Base-by-base conservation (phyloP, 2,113 vertebrate genomes). In the Mormyrus iriodes region DNA sequence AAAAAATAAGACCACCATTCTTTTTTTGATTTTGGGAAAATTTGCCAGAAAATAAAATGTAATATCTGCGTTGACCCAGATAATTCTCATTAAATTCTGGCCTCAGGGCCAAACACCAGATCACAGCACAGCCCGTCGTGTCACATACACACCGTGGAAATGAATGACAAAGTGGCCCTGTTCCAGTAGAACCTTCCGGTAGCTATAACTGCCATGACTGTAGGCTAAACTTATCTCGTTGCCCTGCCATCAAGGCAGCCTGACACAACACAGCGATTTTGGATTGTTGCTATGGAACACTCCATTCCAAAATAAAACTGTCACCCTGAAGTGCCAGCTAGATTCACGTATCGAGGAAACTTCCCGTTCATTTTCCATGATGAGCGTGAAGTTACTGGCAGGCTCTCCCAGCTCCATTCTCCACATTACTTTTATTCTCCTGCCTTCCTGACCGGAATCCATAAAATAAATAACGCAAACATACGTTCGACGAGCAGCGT, bases 141-240 rank as follows among this genome's bases (percentile, higher is more conserved):
- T 48, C 42, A 82, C 19, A 35, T 3, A 46, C 21, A 5, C 73
- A 13, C 31, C 24, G 27, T 86, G 46, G 49, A 35, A 39, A 53
- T 35, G 6, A 49, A 10, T 5, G 27, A 52, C 27, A 31, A 19
- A 86, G 27, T 10, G 51, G 15, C 24, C 42, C 85, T 19, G 51
- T 55, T 86, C 2, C 6, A 31, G 85, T 53, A 19, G 2, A 53
- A 21, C n/a, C 51, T 53, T 86, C 85, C 51, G n/a, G n/a, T n/a
- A 48, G 85, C 85, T 86, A 55, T 39, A 55, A 53, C n/a, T 27
- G 27, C 51, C 85, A 15, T 53, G 49, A 51, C 12, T 39, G 27
- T 4, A 86, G 85, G 85, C 51, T 86, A 53, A 86, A 86, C 85
- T 53, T 86, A 53, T 52, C 85, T 35, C 35, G 9, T 86, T 31